Percentiles rank a stretch among this genome's conserved stretches.
These are phyloP conservation scores for Mirounga angustirostris DNA, from an alignment of 2,113 vertebrate species.

Conservation along the genomic window DNA sequence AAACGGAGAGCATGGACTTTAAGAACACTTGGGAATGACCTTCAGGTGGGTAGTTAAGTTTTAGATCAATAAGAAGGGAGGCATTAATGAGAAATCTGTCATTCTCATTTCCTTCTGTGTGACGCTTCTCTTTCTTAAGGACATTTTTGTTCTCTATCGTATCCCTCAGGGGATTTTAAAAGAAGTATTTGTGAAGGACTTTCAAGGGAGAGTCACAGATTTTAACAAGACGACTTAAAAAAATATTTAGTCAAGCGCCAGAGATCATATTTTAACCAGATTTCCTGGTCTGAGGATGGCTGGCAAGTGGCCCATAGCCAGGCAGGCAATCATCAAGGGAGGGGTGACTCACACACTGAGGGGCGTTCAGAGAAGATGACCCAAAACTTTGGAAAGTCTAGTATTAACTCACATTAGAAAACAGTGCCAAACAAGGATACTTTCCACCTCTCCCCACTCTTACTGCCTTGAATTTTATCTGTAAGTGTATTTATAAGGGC, in stretches of 20 bases:
- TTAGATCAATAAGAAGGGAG: constrained; percentile 22
- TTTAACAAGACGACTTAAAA: constrained; percentile 56
- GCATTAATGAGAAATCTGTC: neutral
- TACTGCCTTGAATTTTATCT: neutral
- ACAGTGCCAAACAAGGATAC: neutral
- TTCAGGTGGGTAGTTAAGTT: neutral
- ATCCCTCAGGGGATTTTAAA: neutral
- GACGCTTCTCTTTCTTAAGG: neutral
- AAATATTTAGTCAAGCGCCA: constrained; percentile 39
- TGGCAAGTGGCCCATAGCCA: constrained; percentile 30
- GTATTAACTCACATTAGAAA: constrained; percentile 28
- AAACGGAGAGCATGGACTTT: neutral
- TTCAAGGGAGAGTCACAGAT: constrained; percentile 49
- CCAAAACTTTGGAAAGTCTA: constrained; percentile 55
- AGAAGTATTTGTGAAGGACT: constrained; percentile 45
- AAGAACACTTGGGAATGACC: neutral
- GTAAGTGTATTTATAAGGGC: neutral
- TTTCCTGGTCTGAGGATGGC: constrained; percentile 67
- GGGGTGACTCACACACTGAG: constrained; percentile 35
- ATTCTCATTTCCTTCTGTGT: neutral
- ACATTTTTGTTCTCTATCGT: constrained; percentile 15
- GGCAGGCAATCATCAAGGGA: constrained; percentile 1
- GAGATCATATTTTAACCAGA: constrained; percentile 67
- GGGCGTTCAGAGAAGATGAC: constrained; percentile 34
- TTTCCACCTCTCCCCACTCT: neutral